These are phyloP conservation scores for Bradynema listronoti DNA, from an alignment of 1,140 invertebrate genomes.

Conservation along the genomic window DNA sequence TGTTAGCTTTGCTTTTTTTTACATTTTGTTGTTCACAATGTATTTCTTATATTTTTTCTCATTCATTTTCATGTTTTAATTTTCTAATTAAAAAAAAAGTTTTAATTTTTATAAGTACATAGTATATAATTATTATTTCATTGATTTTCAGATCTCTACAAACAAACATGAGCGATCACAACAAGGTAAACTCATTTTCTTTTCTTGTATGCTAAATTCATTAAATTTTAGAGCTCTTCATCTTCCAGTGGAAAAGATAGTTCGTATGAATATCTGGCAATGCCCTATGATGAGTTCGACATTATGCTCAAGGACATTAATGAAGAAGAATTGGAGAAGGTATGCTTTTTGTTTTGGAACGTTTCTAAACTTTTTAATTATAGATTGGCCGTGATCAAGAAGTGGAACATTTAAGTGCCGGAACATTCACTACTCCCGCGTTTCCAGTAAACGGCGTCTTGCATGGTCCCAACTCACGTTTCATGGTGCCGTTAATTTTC, in stretches of 20 bases:
- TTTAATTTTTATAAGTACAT: too few relatives aligned
- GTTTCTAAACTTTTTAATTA: not conserved
- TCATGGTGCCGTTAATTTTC: slow-evolving; percentile 30
- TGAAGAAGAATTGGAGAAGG: not conserved
- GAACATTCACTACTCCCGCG: slow-evolving; percentile 17
- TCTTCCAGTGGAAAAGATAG: not conserved
- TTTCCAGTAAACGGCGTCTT: slow-evolving; percentile 31
- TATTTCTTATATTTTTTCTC: too few relatives aligned
- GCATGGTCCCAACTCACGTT: slow-evolving; percentile 26
- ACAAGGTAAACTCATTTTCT: not conserved
- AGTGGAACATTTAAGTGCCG: not conserved
- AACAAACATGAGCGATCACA: not conserved
- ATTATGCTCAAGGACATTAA: not conserved
- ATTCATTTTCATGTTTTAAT: too few relatives aligned
- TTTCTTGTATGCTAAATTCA: not conserved
- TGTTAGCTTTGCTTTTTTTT: too few relatives aligned
- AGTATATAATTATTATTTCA: slow-evolving; percentile 1
- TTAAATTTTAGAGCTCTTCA: slow-evolving; percentile 1
- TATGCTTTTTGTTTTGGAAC: not conserved
- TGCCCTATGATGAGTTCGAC: not conserved
- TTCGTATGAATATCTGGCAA: slow-evolving; percentile 1
- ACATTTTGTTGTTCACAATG: too few relatives aligned
- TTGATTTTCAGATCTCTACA: slow-evolving; percentile 1
- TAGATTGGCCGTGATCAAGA: not conserved
- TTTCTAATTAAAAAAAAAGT: too few relatives aligned